Evolutionary conservation across 37 sponge, comb jelly and placozoan species (phyloP).

Genomic region (Agelas oroides): DNA sequence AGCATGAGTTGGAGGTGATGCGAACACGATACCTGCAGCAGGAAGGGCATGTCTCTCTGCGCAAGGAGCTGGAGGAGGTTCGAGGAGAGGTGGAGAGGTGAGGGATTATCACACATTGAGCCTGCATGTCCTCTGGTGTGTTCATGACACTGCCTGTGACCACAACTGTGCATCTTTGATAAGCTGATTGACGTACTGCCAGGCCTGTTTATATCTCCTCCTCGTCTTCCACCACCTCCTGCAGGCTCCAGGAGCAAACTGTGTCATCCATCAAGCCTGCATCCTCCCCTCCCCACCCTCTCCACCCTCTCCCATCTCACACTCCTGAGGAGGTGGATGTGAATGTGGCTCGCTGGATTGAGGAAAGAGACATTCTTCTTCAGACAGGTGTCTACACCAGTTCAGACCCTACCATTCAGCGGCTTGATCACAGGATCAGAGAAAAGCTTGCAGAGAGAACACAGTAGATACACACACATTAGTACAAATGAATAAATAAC

Average conservation of each 20-base stretch:
- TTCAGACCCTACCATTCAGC: constrained; percentile 80
- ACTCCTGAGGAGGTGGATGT: constrained; percentile 20
- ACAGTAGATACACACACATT: too few relatives aligned
- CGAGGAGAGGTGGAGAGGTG: constrained; percentile 58
- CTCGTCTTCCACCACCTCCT: too few relatives aligned
- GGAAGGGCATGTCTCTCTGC: constrained; percentile 66
- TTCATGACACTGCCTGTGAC: not conserved
- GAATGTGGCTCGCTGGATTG: constrained; percentile 86
- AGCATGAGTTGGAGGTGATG: constrained; percentile 79
- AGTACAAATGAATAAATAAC: too few relatives aligned
- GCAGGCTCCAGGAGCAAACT: constrained; percentile 37
- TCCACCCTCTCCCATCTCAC: not conserved
- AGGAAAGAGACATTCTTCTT: constrained; percentile 87
- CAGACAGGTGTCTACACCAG: constrained; percentile 89
- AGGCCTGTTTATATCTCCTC: not conserved
- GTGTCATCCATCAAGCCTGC: not conserved
- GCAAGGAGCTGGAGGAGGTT: constrained; percentile 56
- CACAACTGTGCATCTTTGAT: not conserved
- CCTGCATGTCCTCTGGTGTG: too few relatives aligned
- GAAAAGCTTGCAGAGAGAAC: constrained; percentile 19
- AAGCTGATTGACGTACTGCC: not conserved
- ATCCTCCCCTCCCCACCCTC: not conserved
- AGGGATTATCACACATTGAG: not conserved
- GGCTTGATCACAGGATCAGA: constrained; percentile 80
- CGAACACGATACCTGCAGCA: constrained; percentile 57